Conservation (phyloP, 1,140 invertebrate species). For the Maniola jurtina region DNA sequence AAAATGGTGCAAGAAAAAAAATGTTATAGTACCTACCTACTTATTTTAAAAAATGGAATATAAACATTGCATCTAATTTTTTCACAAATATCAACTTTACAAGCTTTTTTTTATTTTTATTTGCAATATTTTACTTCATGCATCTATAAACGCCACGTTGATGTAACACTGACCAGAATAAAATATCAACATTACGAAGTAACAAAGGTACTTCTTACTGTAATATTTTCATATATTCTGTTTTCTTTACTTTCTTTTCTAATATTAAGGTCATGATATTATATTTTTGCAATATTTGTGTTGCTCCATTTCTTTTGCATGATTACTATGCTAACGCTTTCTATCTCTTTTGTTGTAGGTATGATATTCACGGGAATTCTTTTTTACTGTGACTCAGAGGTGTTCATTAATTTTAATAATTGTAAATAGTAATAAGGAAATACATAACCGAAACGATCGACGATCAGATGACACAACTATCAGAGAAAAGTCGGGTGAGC, state of each 20-base stretch:
- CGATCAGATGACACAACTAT: conserved; percentile 34
- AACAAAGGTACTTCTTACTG: too few relatives aligned
- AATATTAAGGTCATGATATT: background rate
- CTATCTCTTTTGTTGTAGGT: conserved; percentile 76
- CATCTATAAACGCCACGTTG: too few relatives aligned
- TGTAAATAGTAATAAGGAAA: conserved; percentile 46
- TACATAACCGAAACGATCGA: conserved; percentile 13
- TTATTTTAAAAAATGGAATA: too few relatives aligned
- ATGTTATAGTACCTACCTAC: too few relatives aligned
- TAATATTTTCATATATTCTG: background rate
- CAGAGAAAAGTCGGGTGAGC: conserved; percentile 46
- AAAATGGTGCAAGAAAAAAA: too few relatives aligned
- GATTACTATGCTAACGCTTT: conserved; percentile 65
- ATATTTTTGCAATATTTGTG: conserved; percentile 6
- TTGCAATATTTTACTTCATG: too few relatives aligned
- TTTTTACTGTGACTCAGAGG: conserved; percentile 45
- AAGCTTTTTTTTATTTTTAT: too few relatives aligned
- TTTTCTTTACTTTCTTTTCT: background rate
- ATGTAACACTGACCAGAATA: too few relatives aligned
- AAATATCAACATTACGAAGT: too few relatives aligned
- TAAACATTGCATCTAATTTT: too few relatives aligned
- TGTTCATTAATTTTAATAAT: conserved; percentile 44
- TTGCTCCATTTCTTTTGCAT: conserved; percentile 53
- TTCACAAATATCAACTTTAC: too few relatives aligned
- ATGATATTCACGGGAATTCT: conserved; percentile 68